Conservation (phyloP, 2,113 vertebrate species). For the Tamias sibiricus region DNA sequence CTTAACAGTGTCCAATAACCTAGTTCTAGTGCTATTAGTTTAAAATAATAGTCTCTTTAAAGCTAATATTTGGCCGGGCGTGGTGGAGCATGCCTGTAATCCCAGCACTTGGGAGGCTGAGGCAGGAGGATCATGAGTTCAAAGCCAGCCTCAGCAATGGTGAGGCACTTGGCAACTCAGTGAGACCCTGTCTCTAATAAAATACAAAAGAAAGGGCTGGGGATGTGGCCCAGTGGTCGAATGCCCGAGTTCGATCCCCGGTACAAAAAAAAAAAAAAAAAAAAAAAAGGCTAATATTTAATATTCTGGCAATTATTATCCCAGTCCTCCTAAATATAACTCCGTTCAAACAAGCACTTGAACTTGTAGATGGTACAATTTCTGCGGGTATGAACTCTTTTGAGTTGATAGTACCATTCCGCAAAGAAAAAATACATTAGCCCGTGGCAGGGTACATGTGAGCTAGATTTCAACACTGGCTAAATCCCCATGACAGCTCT, state of each 20-base stretch:
- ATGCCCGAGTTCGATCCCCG: too few relatives aligned
- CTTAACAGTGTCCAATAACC: background rate
- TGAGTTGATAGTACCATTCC: background rate
- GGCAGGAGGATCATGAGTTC: too few relatives aligned
- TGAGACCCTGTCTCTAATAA: too few relatives aligned
- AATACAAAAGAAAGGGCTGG: too few relatives aligned
- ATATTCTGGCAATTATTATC: background rate
- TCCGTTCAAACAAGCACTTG: slow-evolving; percentile 63
- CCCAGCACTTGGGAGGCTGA: too few relatives aligned
- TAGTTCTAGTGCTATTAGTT: background rate
- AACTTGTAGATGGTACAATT: slow-evolving; percentile 42
- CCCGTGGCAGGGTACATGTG: background rate
- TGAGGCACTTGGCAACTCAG: too few relatives aligned
- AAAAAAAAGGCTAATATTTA: too few relatives aligned
- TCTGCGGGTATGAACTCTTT: background rate
- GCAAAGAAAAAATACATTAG: background rate
- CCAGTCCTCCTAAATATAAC: background rate
- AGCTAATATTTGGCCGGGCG: too few relatives aligned
- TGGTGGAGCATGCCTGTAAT: too few relatives aligned
- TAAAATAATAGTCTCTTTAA: background rate
- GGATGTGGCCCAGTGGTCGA: too few relatives aligned
- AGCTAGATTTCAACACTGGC: background rate
- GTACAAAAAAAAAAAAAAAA: too few relatives aligned
- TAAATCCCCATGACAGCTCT: background rate
- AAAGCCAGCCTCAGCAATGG: too few relatives aligned